A percentile compares a stretch with the other conserved stretches of the same genome.
Conservation (phyloP, 2,797 vertebrate species). For the Calcarius lapponicus region DNA sequence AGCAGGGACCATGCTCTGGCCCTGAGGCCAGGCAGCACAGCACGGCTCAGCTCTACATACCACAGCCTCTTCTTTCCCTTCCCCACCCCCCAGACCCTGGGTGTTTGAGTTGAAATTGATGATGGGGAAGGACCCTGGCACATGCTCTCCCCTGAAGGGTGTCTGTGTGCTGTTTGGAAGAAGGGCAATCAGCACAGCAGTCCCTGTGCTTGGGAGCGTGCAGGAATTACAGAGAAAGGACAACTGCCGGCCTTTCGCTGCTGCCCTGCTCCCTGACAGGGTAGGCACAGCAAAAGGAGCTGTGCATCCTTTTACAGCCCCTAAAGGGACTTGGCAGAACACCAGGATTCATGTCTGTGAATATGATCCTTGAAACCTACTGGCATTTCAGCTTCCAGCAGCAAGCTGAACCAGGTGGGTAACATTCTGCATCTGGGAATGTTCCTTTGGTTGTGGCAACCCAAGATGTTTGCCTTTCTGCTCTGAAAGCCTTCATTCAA, state of each 20-base stretch:
- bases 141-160: not conserved
- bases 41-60: not conserved
- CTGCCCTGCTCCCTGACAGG: not conserved
- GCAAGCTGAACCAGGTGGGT: not conserved
- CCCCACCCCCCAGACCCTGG: not conserved
- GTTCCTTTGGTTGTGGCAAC: not conserved
- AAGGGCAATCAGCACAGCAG: not conserved
- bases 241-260: not conserved
- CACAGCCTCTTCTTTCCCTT: not conserved
- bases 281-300: not conserved
- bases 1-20: not conserved
- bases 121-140: slow-evolving; percentile 25
- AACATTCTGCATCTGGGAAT: not conserved
- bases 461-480: not conserved
- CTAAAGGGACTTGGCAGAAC: not conserved
- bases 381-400: not conserved
- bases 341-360: not conserved
- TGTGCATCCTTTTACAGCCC: not conserved
- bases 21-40: slow-evolving; percentile 1
- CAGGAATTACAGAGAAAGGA: not conserved
- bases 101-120: not conserved
- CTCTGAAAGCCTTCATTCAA: not conserved
- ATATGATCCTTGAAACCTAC: not conserved
- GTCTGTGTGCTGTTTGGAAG: slow-evolving; percentile 23
- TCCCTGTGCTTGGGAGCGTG: not conserved